phyloP scores from a whole-genome alignment of 2,888 invertebrate genomes.

The Autographa gamma region DNA sequence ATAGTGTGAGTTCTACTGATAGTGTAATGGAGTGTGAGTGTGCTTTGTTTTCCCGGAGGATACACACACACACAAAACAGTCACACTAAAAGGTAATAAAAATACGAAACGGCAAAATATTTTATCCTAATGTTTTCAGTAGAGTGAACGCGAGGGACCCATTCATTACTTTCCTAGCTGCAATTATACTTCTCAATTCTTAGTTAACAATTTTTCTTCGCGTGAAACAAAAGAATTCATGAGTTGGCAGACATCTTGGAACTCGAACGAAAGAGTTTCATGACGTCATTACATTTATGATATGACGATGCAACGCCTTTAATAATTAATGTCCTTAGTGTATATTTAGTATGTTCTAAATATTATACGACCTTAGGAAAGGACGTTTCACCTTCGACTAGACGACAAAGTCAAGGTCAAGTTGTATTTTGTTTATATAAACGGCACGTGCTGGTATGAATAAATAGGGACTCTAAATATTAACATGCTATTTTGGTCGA shows the following conservation, averaged over 20 bases:
- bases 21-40: constrained; percentile 76
- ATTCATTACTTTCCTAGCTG: constrained; percentile 40
- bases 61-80: constrained; percentile 65
- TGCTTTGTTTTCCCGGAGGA: constrained; percentile 65
- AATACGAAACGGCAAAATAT: constrained; percentile 20
- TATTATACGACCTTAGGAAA: neutral
- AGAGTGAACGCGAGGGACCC: constrained; percentile 26
- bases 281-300: constrained; percentile 8
- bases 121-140: constrained; percentile 43
- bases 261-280: neutral
- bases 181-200: constrained; percentile 44
- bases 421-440: neutral
- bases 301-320: constrained; percentile 13
- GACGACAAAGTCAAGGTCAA: neutral
- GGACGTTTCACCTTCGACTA: neutral
- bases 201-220: constrained; percentile 22
- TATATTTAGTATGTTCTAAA: neutral
- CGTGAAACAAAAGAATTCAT: constrained; percentile 10
- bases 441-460: neutral
- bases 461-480: neutral
- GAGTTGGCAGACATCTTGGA: constrained; percentile 8
- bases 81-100: constrained; percentile 75
- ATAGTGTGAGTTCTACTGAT: constrained; percentile 51
- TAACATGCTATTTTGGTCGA: neutral
- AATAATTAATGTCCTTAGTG: neutral